Percentiles rank a stretch among this genome's conserved stretches.
Evolutionary conservation across 53 echinoderm and acorn worm species (phyloP).

Genomic region (Patiria pectinifera): DNA sequence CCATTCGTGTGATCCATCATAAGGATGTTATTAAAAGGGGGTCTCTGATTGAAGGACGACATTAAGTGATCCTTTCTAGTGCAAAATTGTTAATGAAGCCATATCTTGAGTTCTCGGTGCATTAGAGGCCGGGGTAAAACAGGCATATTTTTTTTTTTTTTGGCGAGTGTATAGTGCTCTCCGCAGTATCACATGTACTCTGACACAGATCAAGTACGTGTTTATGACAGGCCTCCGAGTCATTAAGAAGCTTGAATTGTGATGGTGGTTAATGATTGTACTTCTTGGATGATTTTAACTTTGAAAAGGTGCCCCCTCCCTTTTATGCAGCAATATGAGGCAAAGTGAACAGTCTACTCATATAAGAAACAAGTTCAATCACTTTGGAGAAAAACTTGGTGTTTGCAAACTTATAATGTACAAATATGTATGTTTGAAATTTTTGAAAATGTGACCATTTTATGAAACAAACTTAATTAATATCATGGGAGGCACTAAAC

Average conservation of each 20-base stretch:
- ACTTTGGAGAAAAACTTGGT: too few species aligned
- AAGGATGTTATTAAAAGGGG: neutral
- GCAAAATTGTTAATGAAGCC: conserved; percentile 21
- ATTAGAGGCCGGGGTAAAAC: neutral
- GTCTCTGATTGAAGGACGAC: conserved; percentile 9
- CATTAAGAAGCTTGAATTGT: neutral
- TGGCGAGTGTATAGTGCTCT: neutral
- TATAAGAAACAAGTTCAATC: too few species aligned
- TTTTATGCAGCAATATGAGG: neutral
- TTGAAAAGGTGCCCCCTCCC: neutral
- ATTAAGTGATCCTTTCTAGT: conserved; percentile 41
- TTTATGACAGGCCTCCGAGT: neutral
- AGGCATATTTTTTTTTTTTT: neutral
- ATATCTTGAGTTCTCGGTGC: conserved; percentile 10
- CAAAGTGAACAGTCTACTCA: too few species aligned
- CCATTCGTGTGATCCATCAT: conserved; percentile 45
- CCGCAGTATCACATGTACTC: neutral
- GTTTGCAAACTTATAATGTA: too few species aligned
- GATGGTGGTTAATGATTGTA: neutral
- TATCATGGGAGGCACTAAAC: too few species aligned
- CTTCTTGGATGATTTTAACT: neutral
- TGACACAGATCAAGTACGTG: conserved; percentile 2
- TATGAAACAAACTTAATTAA: too few species aligned
- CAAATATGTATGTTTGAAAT: neutral
- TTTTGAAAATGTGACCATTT: neutral